phyloP scores from a whole-genome alignment of 1,140 invertebrate species.

The Yoshiicerus persimilis region DNA sequence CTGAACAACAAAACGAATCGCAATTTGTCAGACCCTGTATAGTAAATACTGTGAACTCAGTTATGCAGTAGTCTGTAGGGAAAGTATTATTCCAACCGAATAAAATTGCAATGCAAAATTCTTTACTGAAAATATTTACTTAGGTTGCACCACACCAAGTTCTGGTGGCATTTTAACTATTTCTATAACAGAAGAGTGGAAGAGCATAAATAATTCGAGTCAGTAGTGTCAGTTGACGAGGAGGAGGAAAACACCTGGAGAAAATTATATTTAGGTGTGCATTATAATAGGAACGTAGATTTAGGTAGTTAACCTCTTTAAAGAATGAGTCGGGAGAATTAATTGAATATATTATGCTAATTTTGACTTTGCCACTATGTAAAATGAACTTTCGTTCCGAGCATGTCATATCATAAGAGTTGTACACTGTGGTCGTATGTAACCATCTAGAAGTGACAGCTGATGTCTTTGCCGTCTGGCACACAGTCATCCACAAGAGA shows the following conservation, averaged over 20 bases:
- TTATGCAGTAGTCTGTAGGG: background rate
- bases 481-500: background rate
- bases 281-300: background rate
- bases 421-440: background rate
- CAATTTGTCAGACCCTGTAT: background rate
- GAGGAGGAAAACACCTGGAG: background rate
- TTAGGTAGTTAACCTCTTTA: background rate
- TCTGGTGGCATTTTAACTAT: background rate
- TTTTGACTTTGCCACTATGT: background rate
- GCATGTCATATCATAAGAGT: background rate
- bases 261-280: background rate
- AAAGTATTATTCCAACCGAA: background rate
- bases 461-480: constrained; percentile 4
- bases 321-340: background rate
- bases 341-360: constrained; percentile 22
- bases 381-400: background rate
- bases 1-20: background rate
- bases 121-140: no score
- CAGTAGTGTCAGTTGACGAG: background rate
- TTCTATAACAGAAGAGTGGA: background rate
- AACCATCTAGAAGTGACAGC: background rate
- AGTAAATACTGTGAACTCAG: background rate
- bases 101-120: background rate
- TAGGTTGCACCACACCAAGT: no score
- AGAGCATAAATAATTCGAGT: background rate